These are phyloP conservation scores for Xestia xanthographa DNA, from an alignment of 2,888 invertebrate species.

Conservation along the genomic window DNA sequence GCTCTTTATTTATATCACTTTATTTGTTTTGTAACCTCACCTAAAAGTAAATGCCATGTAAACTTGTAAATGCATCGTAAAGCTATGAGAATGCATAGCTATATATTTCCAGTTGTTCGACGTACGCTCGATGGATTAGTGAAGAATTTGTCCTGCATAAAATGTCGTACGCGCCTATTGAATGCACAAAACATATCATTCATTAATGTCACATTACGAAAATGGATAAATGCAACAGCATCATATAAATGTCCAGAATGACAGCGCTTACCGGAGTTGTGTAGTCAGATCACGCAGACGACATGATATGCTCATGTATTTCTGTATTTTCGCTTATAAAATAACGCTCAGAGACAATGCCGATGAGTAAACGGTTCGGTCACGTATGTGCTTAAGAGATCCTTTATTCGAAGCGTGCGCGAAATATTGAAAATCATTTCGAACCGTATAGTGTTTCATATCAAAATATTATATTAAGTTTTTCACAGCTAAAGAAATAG, in stretches of 20 bases:
- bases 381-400: constrained; percentile 74
- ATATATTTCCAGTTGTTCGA: constrained; percentile 44
- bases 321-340: constrained; percentile 75
- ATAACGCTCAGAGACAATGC: constrained; percentile 70
- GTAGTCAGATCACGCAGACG: constrained; percentile 78
- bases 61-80: constrained; percentile 35
- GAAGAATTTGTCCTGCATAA: constrained; percentile 63
- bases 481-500: constrained; percentile 22
- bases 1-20: constrained; percentile 47
- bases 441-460: constrained; percentile 19
- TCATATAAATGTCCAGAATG: constrained; percentile 73
- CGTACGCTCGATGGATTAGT: constrained; percentile 51
- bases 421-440: constrained; percentile 66
- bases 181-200: constrained; percentile 76
- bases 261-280: constrained; percentile 69
- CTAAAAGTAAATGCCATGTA: constrained; percentile 45
- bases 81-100: constrained; percentile 41
- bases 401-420: constrained; percentile 69
- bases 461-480: constrained; percentile 28
- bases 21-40: constrained; percentile 49
- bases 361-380: constrained; percentile 70
- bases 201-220: constrained; percentile 79
- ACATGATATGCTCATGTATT: constrained; percentile 68
- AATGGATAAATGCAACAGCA: constrained; percentile 75
- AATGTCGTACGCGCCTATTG: constrained; percentile 65